A percentile compares a stretch with the other conserved stretches of the same genome.
These are phyloP conservation scores for Pituophis catenifer DNA, from an alignment of 2,113 vertebrate species.

Conservation along the genomic window DNA sequence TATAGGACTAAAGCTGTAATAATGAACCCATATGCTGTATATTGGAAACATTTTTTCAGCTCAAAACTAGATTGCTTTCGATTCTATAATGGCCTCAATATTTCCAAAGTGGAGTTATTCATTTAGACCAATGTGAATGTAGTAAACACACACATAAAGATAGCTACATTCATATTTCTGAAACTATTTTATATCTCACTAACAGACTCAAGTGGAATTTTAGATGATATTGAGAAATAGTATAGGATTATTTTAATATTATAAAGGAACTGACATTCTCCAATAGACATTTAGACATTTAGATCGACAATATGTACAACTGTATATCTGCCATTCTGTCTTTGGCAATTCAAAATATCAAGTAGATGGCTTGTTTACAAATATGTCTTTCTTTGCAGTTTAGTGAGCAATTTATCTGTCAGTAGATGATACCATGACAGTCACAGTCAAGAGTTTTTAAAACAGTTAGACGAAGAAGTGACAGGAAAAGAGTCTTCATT, in stretches of 20 bases:
- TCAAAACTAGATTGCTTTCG: background rate
- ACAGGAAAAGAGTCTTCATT: conserved; percentile 30
- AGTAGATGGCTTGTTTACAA: conserved; percentile 56
- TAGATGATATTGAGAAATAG: background rate
- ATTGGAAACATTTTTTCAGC: background rate
- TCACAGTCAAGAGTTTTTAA: conserved; percentile 2
- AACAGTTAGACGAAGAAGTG: conserved; percentile 56
- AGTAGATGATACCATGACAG: conserved; percentile 45
- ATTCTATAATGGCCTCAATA: background rate
- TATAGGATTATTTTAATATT: background rate
- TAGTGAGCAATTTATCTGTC: conserved; percentile 48
- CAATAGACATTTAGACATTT: background rate
- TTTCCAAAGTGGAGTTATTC: background rate
- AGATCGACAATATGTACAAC: background rate
- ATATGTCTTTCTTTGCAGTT: conserved; percentile 53
- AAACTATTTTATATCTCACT: background rate
- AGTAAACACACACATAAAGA: background rate
- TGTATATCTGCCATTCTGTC: background rate
- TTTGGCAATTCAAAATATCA: conserved; percentile 29
- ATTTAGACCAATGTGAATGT: background rate
- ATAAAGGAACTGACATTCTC: background rate
- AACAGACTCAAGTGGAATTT: background rate
- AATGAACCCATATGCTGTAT: background rate
- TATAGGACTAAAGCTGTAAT: background rate
- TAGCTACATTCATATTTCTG: too few species aligned